Conservation (phyloP, 2,888 invertebrate genomes). For the Scaptomyza polygonia region DNA sequence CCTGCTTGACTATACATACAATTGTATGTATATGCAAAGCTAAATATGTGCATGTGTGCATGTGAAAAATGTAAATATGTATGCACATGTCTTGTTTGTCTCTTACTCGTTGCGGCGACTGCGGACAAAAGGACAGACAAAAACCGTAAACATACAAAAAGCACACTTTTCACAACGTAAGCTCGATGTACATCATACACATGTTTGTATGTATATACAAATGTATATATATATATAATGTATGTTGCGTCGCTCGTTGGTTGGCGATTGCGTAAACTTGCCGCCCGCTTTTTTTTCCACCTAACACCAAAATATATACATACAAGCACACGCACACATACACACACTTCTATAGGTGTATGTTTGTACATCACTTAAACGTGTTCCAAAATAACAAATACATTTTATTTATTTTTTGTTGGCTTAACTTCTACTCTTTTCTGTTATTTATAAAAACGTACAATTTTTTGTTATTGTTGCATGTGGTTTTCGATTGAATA, state of each 20-base stretch:
- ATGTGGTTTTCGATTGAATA: constrained; percentile 52
- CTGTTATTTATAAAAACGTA: constrained; percentile 55
- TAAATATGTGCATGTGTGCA: constrained; percentile 26
- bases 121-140: constrained; percentile 49
- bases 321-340: constrained; percentile 40
- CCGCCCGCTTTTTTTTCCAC: constrained; percentile 76
- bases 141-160: constrained; percentile 73
- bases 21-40: constrained; percentile 11
- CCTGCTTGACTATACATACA: constrained; percentile 57
- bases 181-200: constrained; percentile 41
- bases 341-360: constrained; percentile 18
- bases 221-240: constrained; percentile 31
- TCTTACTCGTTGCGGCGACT: constrained; percentile 53
- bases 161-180: constrained; percentile 76
- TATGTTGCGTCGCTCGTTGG: constrained; percentile 47
- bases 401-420: constrained; percentile 49
- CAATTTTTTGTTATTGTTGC: constrained; percentile 50
- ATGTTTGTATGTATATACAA: constrained; percentile 17
- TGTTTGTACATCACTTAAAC: constrained; percentile 50
- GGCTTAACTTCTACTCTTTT: constrained; percentile 17
- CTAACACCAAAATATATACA: constrained; percentile 77
- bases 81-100: constrained; percentile 62
- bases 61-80: constrained; percentile 48
- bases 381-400: constrained; percentile 69
- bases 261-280: constrained; percentile 79